phyloP scores from a whole-genome alignment of 2,888 invertebrate species.

The Tineola bisselliella region DNA sequence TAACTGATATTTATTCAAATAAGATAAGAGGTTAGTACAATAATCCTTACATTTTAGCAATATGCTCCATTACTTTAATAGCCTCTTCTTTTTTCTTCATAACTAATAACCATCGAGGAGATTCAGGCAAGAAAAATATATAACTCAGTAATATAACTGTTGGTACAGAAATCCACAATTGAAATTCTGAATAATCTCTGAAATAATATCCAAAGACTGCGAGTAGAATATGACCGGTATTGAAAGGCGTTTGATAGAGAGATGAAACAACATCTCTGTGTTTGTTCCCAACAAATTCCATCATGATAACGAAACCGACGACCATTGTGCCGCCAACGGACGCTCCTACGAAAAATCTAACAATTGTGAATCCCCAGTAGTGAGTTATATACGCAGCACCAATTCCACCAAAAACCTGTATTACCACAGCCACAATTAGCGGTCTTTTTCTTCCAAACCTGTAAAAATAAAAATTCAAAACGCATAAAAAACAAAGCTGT shows the following conservation, averaged over 20 bases:
- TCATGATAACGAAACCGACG: constrained; percentile 65
- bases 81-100: constrained; percentile 75
- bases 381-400: constrained; percentile 74
- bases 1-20: neutral
- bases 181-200: constrained; percentile 72
- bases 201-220: constrained; percentile 71
- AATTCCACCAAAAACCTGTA: constrained; percentile 76
- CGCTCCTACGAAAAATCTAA: constrained; percentile 75
- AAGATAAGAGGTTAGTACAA: neutral
- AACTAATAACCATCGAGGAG: constrained; percentile 82
- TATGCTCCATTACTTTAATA: constrained; percentile 70
- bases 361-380: constrained; percentile 68
- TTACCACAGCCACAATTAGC: constrained; percentile 73
- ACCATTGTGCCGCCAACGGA: constrained; percentile 88
- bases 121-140: constrained; percentile 78
- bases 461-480: constrained; percentile 22
- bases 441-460: constrained; percentile 82
- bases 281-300: constrained; percentile 73
- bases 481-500: too few species aligned
- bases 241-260: constrained; percentile 75
- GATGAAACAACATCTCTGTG: constrained; percentile 69
- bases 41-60: constrained; percentile 63
- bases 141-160: constrained; percentile 69
- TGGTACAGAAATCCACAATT: constrained; percentile 72
- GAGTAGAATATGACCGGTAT: constrained; percentile 73